These are phyloP conservation scores for Malacoraja senta DNA, from an alignment of 2,797 vertebrate genomes.

Conservation along the genomic window DNA sequence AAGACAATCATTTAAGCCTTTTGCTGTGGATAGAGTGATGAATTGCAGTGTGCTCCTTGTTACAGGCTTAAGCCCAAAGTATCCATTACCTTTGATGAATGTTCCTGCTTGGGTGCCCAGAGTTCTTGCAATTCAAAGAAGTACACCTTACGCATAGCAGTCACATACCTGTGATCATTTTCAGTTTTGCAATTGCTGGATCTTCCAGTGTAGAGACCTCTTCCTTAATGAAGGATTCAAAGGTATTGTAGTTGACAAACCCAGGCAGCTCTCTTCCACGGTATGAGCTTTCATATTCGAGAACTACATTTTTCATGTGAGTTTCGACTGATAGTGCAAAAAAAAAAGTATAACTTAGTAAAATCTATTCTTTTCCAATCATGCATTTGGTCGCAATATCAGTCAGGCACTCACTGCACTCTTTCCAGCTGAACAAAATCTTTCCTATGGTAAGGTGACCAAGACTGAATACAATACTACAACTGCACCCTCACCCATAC, in stretches of 20 bases:
- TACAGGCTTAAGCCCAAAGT: too few species aligned
- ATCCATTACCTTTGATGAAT: background rate
- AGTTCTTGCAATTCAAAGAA: background rate
- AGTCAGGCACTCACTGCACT: too few species aligned
- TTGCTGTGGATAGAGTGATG: background rate
- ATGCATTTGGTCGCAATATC: too few species aligned
- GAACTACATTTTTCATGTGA: conserved; percentile 44
- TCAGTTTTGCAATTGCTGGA: conserved; percentile 63
- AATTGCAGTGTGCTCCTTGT: too few species aligned
- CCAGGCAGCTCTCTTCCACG: conserved; percentile 73
- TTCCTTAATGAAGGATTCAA: conserved; percentile 67
- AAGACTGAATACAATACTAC: too few species aligned
- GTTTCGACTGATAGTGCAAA: conserved; percentile 55
- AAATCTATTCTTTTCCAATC: background rate
- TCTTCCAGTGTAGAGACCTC: conserved; percentile 65
- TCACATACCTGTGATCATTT: conserved; percentile 54
- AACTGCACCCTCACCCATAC: too few species aligned
- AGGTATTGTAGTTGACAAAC: conserved; percentile 73
- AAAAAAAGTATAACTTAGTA: conserved; percentile 35
- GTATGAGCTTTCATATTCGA: conserved; percentile 58
- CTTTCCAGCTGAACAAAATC: too few species aligned
- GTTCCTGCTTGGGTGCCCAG: background rate
- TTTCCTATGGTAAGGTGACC: too few species aligned
- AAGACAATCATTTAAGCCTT: background rate
- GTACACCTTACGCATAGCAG: too few species aligned